phyloP scores from a whole-genome alignment of 2,113 vertebrate genomes.

The Prietella phreatophila region DNA sequence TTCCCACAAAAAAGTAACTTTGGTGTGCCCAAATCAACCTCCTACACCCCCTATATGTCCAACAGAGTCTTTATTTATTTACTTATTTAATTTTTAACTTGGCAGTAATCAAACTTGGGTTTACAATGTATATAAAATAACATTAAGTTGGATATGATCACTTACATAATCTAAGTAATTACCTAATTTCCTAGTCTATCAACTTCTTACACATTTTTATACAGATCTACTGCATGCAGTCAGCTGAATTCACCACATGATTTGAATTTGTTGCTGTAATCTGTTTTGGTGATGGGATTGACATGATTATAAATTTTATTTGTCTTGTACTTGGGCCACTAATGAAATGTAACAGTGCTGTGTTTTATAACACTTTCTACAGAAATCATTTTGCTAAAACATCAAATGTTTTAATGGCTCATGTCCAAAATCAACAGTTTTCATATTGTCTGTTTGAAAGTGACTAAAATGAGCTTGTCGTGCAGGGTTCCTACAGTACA shows the following conservation, averaged over 20 bases:
- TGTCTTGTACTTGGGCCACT: neutral
- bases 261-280: neutral
- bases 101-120: no score
- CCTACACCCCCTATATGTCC: neutral
- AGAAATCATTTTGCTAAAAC: neutral
- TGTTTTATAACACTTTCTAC: neutral
- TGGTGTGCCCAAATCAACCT: neutral
- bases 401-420: neutral
- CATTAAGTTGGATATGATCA: neutral
- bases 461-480: neutral
- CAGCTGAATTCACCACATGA: neutral
- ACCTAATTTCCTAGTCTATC: neutral
- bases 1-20: neutral
- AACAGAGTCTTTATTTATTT: no score
- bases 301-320: neutral
- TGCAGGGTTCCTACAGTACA: slow-evolving; percentile 45
- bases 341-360: neutral
- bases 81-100: no score
- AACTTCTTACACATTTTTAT: neutral
- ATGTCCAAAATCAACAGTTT: neutral
- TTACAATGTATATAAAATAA: neutral
- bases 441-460: neutral
- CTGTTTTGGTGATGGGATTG: neutral
- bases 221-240: neutral
- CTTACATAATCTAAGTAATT: neutral